Evolutionary conservation across 2,797 vertebrate species (phyloP), one percentile per base, ranked within the genome.

Genomic region (Buceros bicornis): DNA sequence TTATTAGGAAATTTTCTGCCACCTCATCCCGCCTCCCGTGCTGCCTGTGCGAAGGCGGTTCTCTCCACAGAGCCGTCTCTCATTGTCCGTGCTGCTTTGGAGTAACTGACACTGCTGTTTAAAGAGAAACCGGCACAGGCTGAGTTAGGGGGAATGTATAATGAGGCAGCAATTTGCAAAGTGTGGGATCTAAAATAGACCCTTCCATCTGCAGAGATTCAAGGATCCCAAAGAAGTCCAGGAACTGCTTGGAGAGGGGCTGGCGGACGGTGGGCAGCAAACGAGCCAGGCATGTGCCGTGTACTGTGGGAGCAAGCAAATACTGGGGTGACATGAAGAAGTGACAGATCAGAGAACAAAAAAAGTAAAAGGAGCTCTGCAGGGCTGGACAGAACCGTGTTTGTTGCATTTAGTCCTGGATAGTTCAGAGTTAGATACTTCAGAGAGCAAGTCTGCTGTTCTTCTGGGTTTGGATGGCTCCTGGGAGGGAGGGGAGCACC

Each of bases 11-110:
- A 37, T 56, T 24, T 28, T 53, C 67, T 57, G n/a, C 25, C 50
- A 20, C 58, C n/a, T 80, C 53, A 65, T 10, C 56, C 73, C 4
- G 0, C 57, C 31, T 35, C 0, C 1, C 2, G 1, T 13, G 66
- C 77, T 64, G 66, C 60, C 57, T 51, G 60, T 7, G 4, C 33
- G 20, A 33, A 37, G 65, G 64, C 13, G 48, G 16, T 10, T 65
- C 67, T 65, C 53, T 43, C 62, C 14, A 42, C 8, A 58, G 62
- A 53, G 50, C 54, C 1, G 0, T 25, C 56, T 40, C 60, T 24
- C 51, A 2, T 18, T 19, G 42, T 33, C 66, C 64, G 15, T 12
- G 0, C 18, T 7, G 31, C 61, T 69, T 62, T 58, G 15, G n/a
- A 72, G 65, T 40, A 51, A n/a, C 48, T 33, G 61, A 45, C 40